A percentile compares a stretch with the other conserved stretches of the same genome.
These are phyloP conservation scores for Gastrophysa polygoni DNA, from an alignment of 2,888 invertebrate species.

Conservation along the genomic window DNA sequence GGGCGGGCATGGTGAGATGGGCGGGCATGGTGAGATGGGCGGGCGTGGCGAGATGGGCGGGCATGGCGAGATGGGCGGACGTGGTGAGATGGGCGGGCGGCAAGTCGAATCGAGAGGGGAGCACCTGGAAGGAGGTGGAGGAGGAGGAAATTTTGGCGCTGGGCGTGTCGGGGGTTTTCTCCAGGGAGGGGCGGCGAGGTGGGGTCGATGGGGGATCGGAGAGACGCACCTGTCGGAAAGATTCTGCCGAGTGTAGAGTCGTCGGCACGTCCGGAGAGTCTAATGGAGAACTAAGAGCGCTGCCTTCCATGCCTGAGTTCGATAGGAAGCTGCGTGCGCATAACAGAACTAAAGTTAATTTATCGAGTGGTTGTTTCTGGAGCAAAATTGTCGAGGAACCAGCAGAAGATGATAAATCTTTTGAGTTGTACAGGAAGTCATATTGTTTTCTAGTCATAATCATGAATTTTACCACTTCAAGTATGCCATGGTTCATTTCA, in stretches of 20 bases:
- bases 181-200: constrained; percentile 35
- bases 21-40: no score
- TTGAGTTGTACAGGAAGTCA: no score
- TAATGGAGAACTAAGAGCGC: constrained; percentile 80
- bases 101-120: no score
- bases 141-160: constrained; percentile 66
- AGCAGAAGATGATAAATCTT: no score
- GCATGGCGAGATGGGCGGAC: no score
- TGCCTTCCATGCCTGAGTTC: constrained; percentile 79
- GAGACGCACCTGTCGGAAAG: constrained; percentile 59
- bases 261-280: constrained; percentile 79
- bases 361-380: constrained; percentile 18
- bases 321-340: constrained; percentile 73
- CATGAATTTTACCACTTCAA: no score
- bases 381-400: no score
- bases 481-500: not conserved
- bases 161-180: constrained; percentile 70
- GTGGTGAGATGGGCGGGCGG: no score
- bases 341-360: constrained; percentile 39
- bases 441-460: no score
- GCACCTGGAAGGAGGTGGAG: constrained; percentile 39
- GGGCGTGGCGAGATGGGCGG: no score
- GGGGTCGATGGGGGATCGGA: constrained; percentile 9
- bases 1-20: no score
- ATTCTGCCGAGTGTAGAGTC: constrained; percentile 70